Evolutionary conservation across 1,140 invertebrate species (phyloP), one percentile per base, ranked within the genome.

Genomic region (Lordiphosa collinella): DNA sequence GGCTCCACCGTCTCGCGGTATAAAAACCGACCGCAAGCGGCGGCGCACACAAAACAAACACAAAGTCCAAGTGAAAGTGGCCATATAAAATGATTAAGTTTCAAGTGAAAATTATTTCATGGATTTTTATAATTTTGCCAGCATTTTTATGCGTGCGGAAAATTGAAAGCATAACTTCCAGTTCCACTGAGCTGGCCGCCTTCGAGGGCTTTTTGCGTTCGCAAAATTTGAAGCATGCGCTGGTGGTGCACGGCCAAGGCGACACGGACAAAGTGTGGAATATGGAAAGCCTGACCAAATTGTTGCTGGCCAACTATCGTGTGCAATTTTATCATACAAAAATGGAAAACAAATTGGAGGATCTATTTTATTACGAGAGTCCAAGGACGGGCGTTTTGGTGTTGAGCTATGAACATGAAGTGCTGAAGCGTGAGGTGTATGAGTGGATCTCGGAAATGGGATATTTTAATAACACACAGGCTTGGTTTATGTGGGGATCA

Each of bases 111-210:
- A 82, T 84, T 84, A 84, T 84, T 78, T 71, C 75, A 63, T 82
- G 76, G 76, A 57, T 70, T 78, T 62, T 84, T 69, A 84, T 84
- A 84, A 84, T 84, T 84, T 84, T 54, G 59, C 44, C 56, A 67
- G 51, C 37, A 69, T 58, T 72, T 72, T 72, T 64, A 72, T 58
- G 79, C 61, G 62, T 52, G 56, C 43, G 36, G 68, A 59, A 84
- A 84, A 84, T 84, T 78, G 78, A 84, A 84, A 78, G 41, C 78
- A 84, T 84, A 84, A 84, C 84, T 73, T 69, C 68, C 78, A 78
- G 84, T 84, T 78, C 75, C 68, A 71, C 78, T 59, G 68, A 84
- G 60, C 62, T 78, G 56, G 59, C 61, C 5, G 78, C 70, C 41
- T 79, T 85, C 50, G 69, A 67, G 57, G 66, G 79, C 62, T 85